These are phyloP conservation scores for Drosophila silvestris DNA, from an alignment of 2,888 invertebrate species.

Conservation along the genomic window DNA sequence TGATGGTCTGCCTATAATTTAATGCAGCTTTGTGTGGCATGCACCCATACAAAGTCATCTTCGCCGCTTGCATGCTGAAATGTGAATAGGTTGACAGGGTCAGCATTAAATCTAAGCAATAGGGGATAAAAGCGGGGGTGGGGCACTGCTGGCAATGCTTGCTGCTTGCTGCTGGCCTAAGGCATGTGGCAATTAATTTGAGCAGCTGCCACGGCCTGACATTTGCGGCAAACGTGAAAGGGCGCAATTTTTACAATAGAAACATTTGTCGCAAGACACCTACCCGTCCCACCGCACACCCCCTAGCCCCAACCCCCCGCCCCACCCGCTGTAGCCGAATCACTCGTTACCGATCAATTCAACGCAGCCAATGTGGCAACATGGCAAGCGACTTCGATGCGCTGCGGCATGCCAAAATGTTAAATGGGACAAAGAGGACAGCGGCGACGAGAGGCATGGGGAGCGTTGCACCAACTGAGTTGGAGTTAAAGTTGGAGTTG, in stretches of 20 bases:
- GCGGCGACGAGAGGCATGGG: conserved; percentile 19
- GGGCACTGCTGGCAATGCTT: conserved; percentile 1
- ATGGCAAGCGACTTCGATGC: conserved; percentile 58
- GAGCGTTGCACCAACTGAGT: conserved; percentile 10
- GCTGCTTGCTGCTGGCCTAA: conserved; percentile 19
- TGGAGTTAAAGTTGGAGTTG: conserved; percentile 20
- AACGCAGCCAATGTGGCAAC: conserved; percentile 59
- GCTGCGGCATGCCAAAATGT: conserved; percentile 67
- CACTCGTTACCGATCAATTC: conserved; percentile 48
- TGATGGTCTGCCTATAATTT: conserved; percentile 66
- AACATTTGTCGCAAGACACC: conserved; percentile 67
- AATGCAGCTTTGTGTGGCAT: conserved; percentile 64
- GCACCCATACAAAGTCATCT: conserved; percentile 66
- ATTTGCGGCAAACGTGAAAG: conserved; percentile 74
- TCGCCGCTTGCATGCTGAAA: conserved; percentile 46
- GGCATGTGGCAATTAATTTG: conserved; percentile 69
- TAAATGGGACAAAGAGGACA: conserved; percentile 70
- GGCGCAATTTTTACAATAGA: conserved; percentile 69
- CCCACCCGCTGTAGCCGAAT: conserved; percentile 21
- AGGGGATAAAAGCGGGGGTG: background rate
- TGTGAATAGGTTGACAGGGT: conserved; percentile 75
- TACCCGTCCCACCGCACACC: background rate
- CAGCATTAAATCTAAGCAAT: conserved; percentile 43
- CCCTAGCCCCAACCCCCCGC: background rate
- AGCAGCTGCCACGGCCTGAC: conserved; percentile 59